These are phyloP conservation scores for Chloropsis hardwickii DNA, from an alignment of 2,113 vertebrate species.

Conservation along the genomic window DNA sequence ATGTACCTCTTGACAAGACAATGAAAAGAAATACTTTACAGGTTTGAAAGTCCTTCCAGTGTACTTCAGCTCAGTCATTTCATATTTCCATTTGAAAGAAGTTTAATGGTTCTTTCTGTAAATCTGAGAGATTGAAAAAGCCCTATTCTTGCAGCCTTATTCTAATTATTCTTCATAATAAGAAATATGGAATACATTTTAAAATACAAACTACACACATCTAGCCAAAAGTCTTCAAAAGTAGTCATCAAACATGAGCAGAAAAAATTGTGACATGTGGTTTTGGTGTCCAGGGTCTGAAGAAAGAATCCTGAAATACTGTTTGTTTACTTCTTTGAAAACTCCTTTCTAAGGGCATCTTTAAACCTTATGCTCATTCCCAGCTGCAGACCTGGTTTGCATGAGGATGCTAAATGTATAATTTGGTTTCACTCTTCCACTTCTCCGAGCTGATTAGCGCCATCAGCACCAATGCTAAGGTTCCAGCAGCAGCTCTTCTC, in stretches of 20 bases:
- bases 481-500: constrained; percentile 37
- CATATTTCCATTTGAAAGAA: not conserved
- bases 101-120: not conserved
- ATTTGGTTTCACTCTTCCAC: constrained; percentile 17
- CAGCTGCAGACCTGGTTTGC: not conserved
- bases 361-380: not conserved
- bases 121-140: not conserved
- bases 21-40: not conserved
- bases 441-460: constrained; percentile 32
- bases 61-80: not conserved
- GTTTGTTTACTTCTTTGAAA: not conserved
- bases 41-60: not conserved
- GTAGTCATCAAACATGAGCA: not conserved
- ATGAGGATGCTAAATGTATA: not conserved
- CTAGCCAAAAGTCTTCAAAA: not conserved
- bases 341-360: not conserved
- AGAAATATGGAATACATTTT: not conserved
- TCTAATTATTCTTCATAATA: not conserved
- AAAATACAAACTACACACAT: not conserved
- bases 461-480: not conserved
- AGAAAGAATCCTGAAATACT: not conserved
- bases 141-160: not conserved
- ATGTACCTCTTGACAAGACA: not conserved
- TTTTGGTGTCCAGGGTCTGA: not conserved
- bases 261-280: not conserved